Conservation (phyloP, 2,888 invertebrate species). For the Euphydryas editha region DNA sequence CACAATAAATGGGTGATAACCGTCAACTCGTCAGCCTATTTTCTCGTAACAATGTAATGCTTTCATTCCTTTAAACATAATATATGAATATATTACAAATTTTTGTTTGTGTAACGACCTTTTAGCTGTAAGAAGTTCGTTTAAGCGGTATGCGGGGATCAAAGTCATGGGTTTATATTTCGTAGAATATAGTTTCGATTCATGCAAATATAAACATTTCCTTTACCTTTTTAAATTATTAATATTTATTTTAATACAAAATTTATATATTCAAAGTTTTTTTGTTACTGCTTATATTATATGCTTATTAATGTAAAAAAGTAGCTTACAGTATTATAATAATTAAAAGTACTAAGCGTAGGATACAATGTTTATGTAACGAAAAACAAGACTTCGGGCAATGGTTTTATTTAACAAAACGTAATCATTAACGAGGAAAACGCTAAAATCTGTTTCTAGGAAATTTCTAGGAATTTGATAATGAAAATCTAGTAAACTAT, state of each 20-base stretch:
- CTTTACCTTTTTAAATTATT: neutral
- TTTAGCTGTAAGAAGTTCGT: conserved; percentile 22
- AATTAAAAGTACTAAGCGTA: neutral
- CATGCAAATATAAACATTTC: conserved; percentile 15
- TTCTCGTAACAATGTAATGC: conserved; percentile 62
- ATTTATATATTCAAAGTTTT: no score
- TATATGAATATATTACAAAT: conserved; percentile 19
- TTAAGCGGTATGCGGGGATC: conserved; percentile 6
- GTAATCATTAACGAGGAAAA: neutral
- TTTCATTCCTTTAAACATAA: conserved; percentile 51
- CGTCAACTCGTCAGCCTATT: conserved; percentile 65
- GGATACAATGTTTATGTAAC: neutral
- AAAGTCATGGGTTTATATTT: conserved; percentile 19
- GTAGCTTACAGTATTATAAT: neutral
- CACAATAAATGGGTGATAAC: conserved; percentile 66
- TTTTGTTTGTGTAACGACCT: conserved; percentile 22
- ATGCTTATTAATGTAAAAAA: no score
- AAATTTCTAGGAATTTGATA: no score
- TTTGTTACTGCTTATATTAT: no score
- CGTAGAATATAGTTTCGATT: conserved; percentile 13
- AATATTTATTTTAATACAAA: neutral
- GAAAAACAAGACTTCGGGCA: neutral
- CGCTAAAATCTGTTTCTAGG: neutral
- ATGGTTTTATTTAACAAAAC: neutral
- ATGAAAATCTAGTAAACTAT: conserved; percentile 14